Evolutionary conservation across 2,797 vertebrate genomes (phyloP).

Genomic region (Pipistrellus nathusii): DNA sequence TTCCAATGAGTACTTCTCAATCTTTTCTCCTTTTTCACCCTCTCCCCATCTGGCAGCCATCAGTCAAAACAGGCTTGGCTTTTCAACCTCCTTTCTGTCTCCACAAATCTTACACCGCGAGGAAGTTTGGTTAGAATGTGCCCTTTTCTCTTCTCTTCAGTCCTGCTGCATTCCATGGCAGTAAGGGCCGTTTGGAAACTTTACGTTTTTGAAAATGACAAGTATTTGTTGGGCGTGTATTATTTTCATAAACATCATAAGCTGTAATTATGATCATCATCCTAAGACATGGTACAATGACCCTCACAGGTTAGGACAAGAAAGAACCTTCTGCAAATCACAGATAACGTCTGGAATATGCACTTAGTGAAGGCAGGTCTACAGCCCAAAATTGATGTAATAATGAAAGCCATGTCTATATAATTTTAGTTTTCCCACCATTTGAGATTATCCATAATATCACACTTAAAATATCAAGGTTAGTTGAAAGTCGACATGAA

Average conservation of each 20-base stretch:
- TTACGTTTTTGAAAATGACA: slow-evolving; percentile 53
- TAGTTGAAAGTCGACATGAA: slow-evolving; percentile 57
- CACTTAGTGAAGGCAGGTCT: not conserved
- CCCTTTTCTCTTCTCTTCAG: not conserved
- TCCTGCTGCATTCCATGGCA: not conserved
- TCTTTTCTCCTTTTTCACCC: not conserved
- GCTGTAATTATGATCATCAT: not conserved
- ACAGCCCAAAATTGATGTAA: not conserved
- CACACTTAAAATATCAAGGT: slow-evolving; percentile 51
- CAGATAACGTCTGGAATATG: not conserved
- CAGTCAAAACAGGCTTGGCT: too few relatives aligned
- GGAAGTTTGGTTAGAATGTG: not conserved
- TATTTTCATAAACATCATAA: not conserved
- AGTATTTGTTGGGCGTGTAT: slow-evolving; percentile 41
- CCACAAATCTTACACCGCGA: not conserved
- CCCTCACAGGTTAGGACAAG: too few relatives aligned
- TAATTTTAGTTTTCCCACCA: slow-evolving; percentile 37
- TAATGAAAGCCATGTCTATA: slow-evolving; percentile 15
- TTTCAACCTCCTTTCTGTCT: not conserved
- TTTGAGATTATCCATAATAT: slow-evolving; percentile 37
- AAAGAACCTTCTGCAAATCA: not conserved
- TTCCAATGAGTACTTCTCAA: not conserved
- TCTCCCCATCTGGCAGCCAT: not conserved
- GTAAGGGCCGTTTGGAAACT: slow-evolving; percentile 29
- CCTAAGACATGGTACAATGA: too few relatives aligned